Evolutionary conservation across 2,797 vertebrate species (phyloP).

Genomic region (Meda fulgida): DNA sequence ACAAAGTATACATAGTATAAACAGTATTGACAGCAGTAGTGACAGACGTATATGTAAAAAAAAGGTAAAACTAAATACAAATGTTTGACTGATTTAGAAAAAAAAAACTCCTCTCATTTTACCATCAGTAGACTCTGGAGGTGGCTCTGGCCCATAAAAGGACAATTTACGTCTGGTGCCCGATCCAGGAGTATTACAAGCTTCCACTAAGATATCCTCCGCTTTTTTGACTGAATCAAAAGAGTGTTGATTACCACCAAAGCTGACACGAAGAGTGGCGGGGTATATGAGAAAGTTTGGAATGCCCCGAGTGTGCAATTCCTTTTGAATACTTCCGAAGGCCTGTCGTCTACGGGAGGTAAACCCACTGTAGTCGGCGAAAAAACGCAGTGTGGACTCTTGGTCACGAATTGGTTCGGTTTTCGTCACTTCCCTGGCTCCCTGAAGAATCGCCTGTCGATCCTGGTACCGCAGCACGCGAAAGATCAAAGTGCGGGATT

Average conservation of each 20-base stretch:
- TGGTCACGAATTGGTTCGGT: not conserved
- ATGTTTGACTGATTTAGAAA: not conserved
- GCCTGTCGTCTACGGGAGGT: not conserved
- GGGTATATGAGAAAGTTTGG: slow-evolving; percentile 11
- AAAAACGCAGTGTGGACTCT: no score
- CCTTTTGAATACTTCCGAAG: not conserved
- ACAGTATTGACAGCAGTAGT: not conserved
- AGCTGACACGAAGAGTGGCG: not conserved
- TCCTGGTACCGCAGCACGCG: not conserved
- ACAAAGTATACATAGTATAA: not conserved
- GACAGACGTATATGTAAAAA: not conserved
- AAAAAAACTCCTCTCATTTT: no score
- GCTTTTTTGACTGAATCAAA: not conserved
- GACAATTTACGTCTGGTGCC: not conserved
- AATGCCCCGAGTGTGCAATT: not conserved
- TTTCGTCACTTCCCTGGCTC: not conserved
- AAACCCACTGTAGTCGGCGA: not conserved
- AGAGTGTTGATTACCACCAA: not conserved
- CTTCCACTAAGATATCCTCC: not conserved
- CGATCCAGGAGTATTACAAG: not conserved
- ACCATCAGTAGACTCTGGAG: not conserved
- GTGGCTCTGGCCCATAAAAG: not conserved
- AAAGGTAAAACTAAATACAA: not conserved
- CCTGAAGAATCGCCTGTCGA: slow-evolving; percentile 5
- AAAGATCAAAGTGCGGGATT: slow-evolving; percentile 3